Percentiles rank a stretch among this genome's conserved stretches.
These are phyloP conservation scores for Callaeas wilsoni DNA, from an alignment of 2,113 vertebrate species.

Conservation along the genomic window DNA sequence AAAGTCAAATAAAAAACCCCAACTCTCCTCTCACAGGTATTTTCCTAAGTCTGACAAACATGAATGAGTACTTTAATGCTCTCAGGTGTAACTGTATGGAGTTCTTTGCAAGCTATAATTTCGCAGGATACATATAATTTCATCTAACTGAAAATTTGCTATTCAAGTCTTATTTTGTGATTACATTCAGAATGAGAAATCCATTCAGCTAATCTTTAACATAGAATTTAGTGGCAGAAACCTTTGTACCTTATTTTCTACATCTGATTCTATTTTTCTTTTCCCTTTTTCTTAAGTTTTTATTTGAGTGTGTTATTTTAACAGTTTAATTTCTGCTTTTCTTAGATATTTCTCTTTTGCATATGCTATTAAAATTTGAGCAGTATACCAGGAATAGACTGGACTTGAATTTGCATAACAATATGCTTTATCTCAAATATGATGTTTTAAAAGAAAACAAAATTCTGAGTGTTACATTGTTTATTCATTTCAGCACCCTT, in stretches of 20 bases:
- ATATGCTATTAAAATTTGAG: background rate
- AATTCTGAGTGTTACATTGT: background rate
- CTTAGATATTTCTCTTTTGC: background rate
- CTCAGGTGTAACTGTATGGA: background rate
- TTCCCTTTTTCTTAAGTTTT: background rate
- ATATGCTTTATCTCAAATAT: background rate
- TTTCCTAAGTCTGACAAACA: background rate
- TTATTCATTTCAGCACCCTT: background rate
- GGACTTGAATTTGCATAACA: background rate
- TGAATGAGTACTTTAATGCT: background rate
- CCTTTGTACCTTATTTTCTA: background rate
- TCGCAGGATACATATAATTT: conserved; percentile 18
- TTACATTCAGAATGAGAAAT: background rate
- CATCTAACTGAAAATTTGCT: background rate
- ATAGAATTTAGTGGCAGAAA: background rate
- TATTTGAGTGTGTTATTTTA: background rate
- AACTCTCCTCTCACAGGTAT: background rate
- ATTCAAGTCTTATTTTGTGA: background rate
- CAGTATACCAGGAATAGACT: background rate
- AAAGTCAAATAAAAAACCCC: background rate
- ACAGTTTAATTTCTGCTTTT: background rate
- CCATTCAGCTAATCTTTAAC: background rate
- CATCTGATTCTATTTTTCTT: background rate
- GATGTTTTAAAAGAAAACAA: background rate
- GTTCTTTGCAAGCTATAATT: conserved; percentile 46